phyloP scores from a whole-genome alignment of 2,888 invertebrate species.

The Thymelicus lineola region DNA sequence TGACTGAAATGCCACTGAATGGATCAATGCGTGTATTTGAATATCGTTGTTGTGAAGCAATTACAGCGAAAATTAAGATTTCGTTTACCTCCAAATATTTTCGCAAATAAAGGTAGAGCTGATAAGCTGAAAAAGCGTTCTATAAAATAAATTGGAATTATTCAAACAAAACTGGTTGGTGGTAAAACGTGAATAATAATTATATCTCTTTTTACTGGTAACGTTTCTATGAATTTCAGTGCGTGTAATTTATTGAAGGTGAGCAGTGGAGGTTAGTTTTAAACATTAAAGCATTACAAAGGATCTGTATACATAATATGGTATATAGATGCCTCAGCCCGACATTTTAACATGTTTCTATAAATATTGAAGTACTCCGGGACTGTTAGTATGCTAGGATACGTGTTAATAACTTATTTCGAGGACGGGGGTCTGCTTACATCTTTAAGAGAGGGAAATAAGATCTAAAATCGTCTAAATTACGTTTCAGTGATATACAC shows the following conservation, averaged over 20 bases:
- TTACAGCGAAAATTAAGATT: too few species aligned
- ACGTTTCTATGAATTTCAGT: neutral
- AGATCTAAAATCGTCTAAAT: neutral
- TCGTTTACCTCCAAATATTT: too few species aligned
- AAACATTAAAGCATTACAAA: neutral
- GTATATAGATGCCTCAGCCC: neutral
- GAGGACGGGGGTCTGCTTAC: neutral
- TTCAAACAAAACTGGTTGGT: too few species aligned
- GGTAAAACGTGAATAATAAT: too few species aligned
- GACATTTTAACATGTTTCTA: constrained; percentile 6
- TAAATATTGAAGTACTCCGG: constrained; percentile 7
- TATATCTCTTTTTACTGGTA: too few species aligned
- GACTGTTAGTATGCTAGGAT: constrained; percentile 4
- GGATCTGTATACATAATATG: neutral
- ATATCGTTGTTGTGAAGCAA: too few species aligned
- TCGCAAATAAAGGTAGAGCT: too few species aligned
- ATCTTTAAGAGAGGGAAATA: neutral
- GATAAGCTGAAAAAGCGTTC: too few species aligned
- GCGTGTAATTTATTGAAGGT: neutral
- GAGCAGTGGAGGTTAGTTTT: neutral
- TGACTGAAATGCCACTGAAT: too few species aligned
- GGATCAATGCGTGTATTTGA: too few species aligned
- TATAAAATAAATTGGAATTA: too few species aligned
- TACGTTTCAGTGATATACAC: neutral
- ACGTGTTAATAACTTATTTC: constrained; percentile 16